Evolutionary conservation across 2,797 vertebrate species (phyloP).

Genomic region (Lagorchestes hirsutus): DNA sequence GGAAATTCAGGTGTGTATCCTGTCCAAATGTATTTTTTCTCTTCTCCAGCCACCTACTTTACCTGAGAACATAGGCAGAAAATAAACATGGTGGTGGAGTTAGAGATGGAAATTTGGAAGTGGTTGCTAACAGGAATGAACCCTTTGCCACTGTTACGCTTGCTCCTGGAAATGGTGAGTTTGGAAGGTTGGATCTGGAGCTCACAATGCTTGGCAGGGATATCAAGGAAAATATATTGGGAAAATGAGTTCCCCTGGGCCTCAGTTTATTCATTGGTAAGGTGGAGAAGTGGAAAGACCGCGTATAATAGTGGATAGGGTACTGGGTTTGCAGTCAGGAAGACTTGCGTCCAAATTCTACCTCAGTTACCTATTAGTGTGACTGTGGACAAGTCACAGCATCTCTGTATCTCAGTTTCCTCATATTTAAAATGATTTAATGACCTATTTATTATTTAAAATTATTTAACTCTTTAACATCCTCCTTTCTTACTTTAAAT

Average conservation of each 20-base stretch:
- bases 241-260: background rate
- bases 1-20: background rate
- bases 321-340: background rate
- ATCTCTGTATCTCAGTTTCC: background rate
- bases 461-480: background rate
- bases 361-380: background rate
- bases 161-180: background rate
- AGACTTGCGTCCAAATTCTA: background rate
- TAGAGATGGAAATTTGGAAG: background rate
- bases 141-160: background rate
- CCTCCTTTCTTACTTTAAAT: background rate
- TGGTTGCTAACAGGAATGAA: background rate
- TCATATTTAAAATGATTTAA: background rate
- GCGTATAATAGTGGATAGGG: background rate
- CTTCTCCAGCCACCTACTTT: background rate
- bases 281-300: background rate
- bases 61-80: background rate
- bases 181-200: background rate
- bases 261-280: background rate
- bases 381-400: background rate
- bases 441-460: background rate
- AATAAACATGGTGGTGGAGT: background rate
- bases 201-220: background rate
- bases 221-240: background rate
- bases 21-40: background rate